These are phyloP conservation scores for Varecia variegata DNA, from an alignment of 2,797 vertebrate genomes.

Conservation along the genomic window DNA sequence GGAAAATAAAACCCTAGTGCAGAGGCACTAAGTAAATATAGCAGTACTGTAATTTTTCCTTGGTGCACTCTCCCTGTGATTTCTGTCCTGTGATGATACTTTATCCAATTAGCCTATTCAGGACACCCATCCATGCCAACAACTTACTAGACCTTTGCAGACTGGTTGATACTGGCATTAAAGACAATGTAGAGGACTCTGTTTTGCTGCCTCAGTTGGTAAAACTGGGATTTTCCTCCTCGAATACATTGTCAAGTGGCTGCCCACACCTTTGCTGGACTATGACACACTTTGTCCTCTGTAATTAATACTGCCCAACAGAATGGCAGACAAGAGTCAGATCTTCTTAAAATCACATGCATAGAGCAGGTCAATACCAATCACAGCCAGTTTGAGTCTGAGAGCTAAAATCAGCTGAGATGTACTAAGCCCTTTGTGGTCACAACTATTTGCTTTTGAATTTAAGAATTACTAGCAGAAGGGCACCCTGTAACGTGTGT, in stretches of 20 bases:
- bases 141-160: constrained; percentile 23
- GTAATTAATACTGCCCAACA: constrained; percentile 72
- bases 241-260: constrained; percentile 65
- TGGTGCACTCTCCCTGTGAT: constrained; percentile 70
- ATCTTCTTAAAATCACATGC: constrained; percentile 65
- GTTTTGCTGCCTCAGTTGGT: constrained; percentile 61
- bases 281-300: constrained; percentile 67
- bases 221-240: constrained; percentile 62
- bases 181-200: constrained; percentile 65
- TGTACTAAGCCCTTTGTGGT: constrained; percentile 75
- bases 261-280: constrained; percentile 39
- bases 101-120: constrained; percentile 74
- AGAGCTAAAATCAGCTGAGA: constrained; percentile 70
- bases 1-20: constrained; percentile 65
- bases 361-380: constrained; percentile 71
- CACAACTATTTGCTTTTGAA: constrained; percentile 80
- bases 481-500: constrained; percentile 70
- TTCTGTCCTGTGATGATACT: constrained; percentile 80
- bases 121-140: constrained; percentile 66
- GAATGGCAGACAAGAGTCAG: constrained; percentile 76
- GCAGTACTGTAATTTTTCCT: constrained; percentile 80
- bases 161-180: constrained; percentile 66
- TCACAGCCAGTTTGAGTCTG: constrained; percentile 75
- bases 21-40: constrained; percentile 81
- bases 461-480: constrained; percentile 77